phyloP scores from a whole-genome alignment of 2,888 invertebrate genomes.

The Euplagia quadripunctaria region DNA sequence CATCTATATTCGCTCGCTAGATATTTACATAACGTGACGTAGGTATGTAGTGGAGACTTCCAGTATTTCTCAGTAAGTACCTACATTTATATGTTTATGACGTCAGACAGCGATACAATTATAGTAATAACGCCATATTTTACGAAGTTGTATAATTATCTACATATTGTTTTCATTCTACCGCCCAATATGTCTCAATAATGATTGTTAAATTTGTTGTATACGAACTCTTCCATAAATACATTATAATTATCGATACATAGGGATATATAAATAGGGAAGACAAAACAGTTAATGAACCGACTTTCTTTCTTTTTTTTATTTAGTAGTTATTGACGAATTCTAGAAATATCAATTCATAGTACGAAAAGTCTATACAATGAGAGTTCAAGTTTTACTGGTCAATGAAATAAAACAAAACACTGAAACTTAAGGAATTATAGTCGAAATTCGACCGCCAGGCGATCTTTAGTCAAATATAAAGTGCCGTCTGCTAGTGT shows the following conservation, averaged over 20 bases:
- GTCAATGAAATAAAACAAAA: too few species aligned
- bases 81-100: not conserved
- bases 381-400: too few species aligned
- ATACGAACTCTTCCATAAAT: not conserved
- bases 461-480: not conserved
- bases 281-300: too few species aligned
- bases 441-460: too few species aligned
- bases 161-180: not conserved
- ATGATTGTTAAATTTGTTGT: not conserved
- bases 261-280: too few species aligned
- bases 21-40: conserved; percentile 32
- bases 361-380: too few species aligned
- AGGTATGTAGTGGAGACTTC: conserved; percentile 17
- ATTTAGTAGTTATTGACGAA: too few species aligned
- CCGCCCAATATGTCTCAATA: not conserved
- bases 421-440: too few species aligned
- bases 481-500: not conserved
- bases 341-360: too few species aligned
- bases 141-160: not conserved
- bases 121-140: not conserved
- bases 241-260: not conserved
- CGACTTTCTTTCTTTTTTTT: too few species aligned
- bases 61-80: conserved; percentile 4
- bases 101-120: not conserved
- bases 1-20: conserved; percentile 19